Conservation (phyloP, 2,888 invertebrate species). For the Agrochola lota region DNA sequence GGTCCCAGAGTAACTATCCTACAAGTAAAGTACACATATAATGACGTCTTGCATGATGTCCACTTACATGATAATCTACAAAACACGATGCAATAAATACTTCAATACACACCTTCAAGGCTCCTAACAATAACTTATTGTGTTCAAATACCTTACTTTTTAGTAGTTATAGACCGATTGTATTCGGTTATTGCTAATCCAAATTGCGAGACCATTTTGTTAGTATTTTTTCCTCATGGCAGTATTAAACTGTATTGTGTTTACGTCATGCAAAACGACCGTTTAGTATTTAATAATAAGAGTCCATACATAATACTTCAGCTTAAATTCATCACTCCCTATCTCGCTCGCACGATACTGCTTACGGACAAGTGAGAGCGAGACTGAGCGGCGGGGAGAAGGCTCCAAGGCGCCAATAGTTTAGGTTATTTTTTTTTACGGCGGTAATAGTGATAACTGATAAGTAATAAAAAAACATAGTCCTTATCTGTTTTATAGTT, state of each 20-base stretch:
- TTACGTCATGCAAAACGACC: neutral
- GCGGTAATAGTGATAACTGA: no score
- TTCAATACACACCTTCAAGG: conserved; percentile 12
- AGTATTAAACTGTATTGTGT: no score
- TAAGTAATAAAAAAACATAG: no score
- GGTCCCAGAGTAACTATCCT: neutral
- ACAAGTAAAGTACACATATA: neutral
- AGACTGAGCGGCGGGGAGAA: no score
- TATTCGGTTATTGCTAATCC: conserved; percentile 18
- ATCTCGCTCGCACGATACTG: no score
- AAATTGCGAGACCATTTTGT: conserved; percentile 23
- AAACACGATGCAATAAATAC: neutral
- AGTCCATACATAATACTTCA: no score
- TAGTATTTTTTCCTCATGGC: conserved; percentile 7
- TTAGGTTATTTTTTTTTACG: no score
- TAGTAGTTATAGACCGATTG: conserved; percentile 7
- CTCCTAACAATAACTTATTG: conserved; percentile 23
- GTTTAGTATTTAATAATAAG: no score
- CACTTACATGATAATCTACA: neutral
- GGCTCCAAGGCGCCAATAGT: no score
- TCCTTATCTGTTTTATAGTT: no score
- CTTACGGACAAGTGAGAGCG: no score
- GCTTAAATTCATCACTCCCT: no score
- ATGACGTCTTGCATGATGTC: neutral
- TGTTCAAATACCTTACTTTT: conserved; percentile 24